Base-by-base conservation (phyloP, 2,113 vertebrate species). In the Pycnonotus jocosus region DNA sequence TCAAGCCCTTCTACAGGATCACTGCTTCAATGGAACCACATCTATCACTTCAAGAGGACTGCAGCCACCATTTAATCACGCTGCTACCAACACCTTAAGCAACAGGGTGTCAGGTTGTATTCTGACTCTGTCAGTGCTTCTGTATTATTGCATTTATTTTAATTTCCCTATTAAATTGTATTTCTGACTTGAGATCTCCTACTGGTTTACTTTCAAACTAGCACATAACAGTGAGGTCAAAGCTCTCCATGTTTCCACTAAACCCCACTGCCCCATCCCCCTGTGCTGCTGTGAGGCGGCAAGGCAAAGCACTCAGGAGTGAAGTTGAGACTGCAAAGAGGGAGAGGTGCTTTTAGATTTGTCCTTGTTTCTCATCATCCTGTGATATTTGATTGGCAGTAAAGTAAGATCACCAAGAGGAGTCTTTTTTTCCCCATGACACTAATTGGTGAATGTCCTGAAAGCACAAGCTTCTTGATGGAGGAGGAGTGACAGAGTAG, bases 281-380 rank as follows among this genome's bases (percentile, higher is more conserved):
- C 18, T 60, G 35, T 0, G 9, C 18, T 69, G 23, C 25, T 1
- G n/a, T 0, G 0, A n/a, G 11, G n/a, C 0, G 1, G 7, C 9
- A 37, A 60, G 1, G 6, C 4, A 81, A 38, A 78, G 22, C 42
- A 44, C 6, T 24, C 30, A 64, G 33, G 15, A 60, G 12, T 47
- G 27, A 88, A 69, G 17, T 0, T 64, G 28, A 78, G 15, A 17
- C 17, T 60, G 20, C 0, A 0, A 77, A 78, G 28, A 70, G 4
- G 15, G 6, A 58, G n/a, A 2, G 6, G 6, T 37, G 21, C 6
- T 53, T 54, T 21, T 45, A 54, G 33, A 57, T 61, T 62, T 40
- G 14, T 24, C 47, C 12, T 80, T 35, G 10, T 47, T 84, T 65
- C 27, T 71, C n/a, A 71, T 53, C n/a, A 40, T 30, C 14, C 8